Evolutionary conservation across 2,888 invertebrate genomes (phyloP), one percentile per base, ranked within the genome.

Genomic region (Troides oblongomaculatus): DNA sequence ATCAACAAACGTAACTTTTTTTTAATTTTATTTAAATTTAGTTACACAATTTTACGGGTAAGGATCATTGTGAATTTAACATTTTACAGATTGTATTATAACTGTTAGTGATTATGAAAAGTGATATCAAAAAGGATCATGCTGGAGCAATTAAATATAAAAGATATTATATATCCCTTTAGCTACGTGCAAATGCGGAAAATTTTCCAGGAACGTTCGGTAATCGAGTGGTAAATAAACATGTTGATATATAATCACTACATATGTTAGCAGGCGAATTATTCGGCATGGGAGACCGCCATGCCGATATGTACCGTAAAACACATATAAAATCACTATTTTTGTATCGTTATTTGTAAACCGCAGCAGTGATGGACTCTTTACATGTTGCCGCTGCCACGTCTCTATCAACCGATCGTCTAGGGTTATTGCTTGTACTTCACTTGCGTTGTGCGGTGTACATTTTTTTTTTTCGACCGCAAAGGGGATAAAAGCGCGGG

Each of bases 281-380:
- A 74, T 75, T 74, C 70, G 68, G 67, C 72, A 76, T 64, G 71
- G 71, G 69, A 80, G 78, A 83, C 82, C 85, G 88, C 88, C 86
- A 86, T 84, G 81, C 85, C 84, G 79, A 84, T 83, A 79, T 80
- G 79, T 62, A 79, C 81, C 82, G 81, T 81, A 84, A 86, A 87
- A 88, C 83, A 83, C 84, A 82, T 85, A 82, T 83, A 83, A 82
- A 86, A 77, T 84, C 86, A 88, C 89, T 89, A 89, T 88, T 86
- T 88, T 83, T 82, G 85, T 87, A 84, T 82, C 83, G 77, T 83
- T 84, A 83, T 83, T 84, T 80, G 82, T 86, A 81, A 84, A 84
- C 82, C 65, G 39, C 50, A 64, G 46, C 12, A 39, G 64, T 57
- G 25, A 43, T 14, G 53, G 53, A 25, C 30, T 39, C 39, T 36